Evolutionary conservation across 2,797 vertebrate species (phyloP), one percentile per base, ranked within the genome.

Genomic region (Geotrypetes seraphini): DNA sequence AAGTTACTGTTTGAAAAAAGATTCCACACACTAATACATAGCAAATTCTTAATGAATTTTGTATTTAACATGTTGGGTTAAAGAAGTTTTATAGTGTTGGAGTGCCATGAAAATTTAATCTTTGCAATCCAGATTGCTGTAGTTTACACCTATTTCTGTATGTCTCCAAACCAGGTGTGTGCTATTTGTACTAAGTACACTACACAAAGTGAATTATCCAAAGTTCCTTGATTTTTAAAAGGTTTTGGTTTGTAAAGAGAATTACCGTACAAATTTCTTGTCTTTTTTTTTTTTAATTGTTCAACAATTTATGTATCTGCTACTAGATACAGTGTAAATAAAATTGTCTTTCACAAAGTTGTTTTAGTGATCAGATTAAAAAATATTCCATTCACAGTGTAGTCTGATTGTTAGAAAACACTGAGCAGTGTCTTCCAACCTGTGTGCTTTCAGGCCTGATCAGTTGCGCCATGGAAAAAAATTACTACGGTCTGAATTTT

Each of bases 281-380:
- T 90, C 95, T 88, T 92, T 89, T 96, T 94, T 83, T 88, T n/a
- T n/a, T n/a, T n/a, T 84, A 87, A 86, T 91, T 90, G 73, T 80
- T 85, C 89, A 84, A 85, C 65, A 81, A 78, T 87, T 86, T 90
- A 91, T 90, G 88, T 93, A 94, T 93, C 88, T 91, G 78, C 85
- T 88, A 78, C 69, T 78, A 77, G 85, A 91, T 91, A 92, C 73
- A 83, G 74, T 91, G 88, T 91, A 90, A 93, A 92, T 93, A 91
- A 95, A 86, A 85, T 79, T 71, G 79, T 85, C 73, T 53, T 89
- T 91, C 84, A 86, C 84, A 89, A 71, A 70, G n/a, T n/a, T n/a
- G n/a, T n/a, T n/a, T n/a, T n/a, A n/a, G n/a, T n/a, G n/a, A n/a
- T n/a, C n/a, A n/a, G n/a, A n/a, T n/a, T n/a, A n/a, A n/a, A n/a